phyloP scores from a whole-genome alignment of 2,113 vertebrate genomes.

The Blennius ocellaris region DNA sequence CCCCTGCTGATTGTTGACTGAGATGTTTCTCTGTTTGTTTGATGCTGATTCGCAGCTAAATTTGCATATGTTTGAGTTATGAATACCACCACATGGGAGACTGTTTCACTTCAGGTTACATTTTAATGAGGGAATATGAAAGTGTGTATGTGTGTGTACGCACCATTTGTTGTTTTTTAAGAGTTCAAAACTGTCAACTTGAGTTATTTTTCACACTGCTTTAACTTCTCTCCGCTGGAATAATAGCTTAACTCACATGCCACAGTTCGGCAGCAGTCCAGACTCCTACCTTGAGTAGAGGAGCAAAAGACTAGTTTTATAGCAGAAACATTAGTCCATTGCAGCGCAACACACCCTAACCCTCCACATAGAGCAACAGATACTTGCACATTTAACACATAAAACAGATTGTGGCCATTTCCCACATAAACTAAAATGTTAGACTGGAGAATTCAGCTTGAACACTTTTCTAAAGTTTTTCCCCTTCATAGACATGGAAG shows the following conservation, averaged over 20 bases:
- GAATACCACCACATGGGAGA: constrained; percentile 53
- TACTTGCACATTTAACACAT: no score
- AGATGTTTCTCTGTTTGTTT: constrained; percentile 63
- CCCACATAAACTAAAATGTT: no score
- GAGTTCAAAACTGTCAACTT: constrained; percentile 47
- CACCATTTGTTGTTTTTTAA: constrained; percentile 59
- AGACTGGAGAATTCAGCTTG: no score
- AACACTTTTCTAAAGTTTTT: no score
- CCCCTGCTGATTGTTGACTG: constrained; percentile 70
- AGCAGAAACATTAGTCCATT: no score
- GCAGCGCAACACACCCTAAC: no score
- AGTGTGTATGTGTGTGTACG: constrained; percentile 1
- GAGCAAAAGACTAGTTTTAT: no score
- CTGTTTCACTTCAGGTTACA: constrained; percentile 76
- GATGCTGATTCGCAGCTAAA: constrained; percentile 57
- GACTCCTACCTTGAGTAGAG: no score
- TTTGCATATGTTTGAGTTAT: constrained; percentile 76
- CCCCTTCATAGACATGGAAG: no score
- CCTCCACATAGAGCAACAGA: no score
- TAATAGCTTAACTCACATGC: constrained; percentile 2
- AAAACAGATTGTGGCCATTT: no score
- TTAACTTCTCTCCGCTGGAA: constrained; percentile 37
- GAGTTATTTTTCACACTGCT: constrained; percentile 34
- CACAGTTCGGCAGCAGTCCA: no score
- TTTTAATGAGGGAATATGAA: constrained; percentile 78